A percentile compares a stretch with the other conserved stretches of the same genome.
phyloP scores from a whole-genome alignment of 2,113 vertebrate species.

The Neoarius graeffei region DNA sequence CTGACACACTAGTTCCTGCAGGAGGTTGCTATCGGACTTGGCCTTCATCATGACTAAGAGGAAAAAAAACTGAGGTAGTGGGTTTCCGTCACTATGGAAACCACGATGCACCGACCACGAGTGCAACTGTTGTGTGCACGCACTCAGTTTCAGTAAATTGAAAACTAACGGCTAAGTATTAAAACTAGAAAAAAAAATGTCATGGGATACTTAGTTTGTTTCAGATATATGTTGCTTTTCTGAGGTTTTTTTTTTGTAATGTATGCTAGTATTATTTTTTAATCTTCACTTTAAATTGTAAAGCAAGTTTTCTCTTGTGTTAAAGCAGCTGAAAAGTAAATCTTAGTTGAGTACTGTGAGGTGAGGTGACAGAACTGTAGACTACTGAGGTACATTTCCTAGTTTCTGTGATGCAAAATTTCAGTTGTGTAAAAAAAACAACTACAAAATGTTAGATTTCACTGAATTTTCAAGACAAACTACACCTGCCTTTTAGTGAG shows the following conservation, averaged over 20 bases:
- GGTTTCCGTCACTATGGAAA: slow-evolving; percentile 25
- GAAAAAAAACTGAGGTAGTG: not conserved
- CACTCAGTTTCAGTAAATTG: not conserved
- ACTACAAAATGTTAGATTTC: not conserved
- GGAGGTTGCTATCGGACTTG: not conserved
- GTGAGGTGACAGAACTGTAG: not conserved
- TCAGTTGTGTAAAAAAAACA: not conserved
- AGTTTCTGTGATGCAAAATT: not conserved
- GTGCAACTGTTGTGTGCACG: not conserved
- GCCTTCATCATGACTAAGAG: slow-evolving; percentile 4
- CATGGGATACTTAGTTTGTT: not conserved
- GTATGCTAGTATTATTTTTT: not conserved
- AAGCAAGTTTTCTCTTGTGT: not conserved
- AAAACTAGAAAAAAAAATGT: not conserved
- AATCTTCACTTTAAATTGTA: slow-evolving; percentile 5
- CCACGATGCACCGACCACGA: not conserved
- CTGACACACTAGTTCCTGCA: not conserved
- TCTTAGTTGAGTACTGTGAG: not conserved
- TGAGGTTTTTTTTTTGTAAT: not conserved
- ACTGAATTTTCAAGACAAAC: not conserved
- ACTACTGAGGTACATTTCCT: not conserved
- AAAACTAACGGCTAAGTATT: not conserved
- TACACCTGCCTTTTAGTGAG: not conserved
- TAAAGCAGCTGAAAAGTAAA: not conserved
- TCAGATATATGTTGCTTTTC: not conserved